Evolutionary conservation across 64 coral and sea anemone species (phyloP).

Genomic region (Trachythela sp.): DNA sequence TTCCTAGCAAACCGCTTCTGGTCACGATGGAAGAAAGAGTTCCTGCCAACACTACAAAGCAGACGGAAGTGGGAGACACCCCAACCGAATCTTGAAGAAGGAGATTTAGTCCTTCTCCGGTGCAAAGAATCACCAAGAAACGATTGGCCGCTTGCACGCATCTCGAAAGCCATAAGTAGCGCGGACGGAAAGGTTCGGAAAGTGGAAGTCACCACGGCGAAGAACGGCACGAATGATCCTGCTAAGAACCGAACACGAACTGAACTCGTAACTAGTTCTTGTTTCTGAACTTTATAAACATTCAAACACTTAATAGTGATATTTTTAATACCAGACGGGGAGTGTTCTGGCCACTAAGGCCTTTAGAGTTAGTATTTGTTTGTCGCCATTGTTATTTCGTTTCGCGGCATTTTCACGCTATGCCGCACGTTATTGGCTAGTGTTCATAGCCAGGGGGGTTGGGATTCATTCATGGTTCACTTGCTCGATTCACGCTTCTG

Average conservation of each 20-base stretch:
- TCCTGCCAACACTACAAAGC: slow-evolving; percentile 11
- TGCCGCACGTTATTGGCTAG: no score
- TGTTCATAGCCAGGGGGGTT: no score
- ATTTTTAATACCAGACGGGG: slow-evolving; percentile 5
- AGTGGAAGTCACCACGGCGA: background rate
- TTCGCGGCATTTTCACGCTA: no score
- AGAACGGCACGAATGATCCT: background rate
- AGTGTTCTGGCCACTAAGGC: slow-evolving; percentile 24
- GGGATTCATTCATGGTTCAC: no score
- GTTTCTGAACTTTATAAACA: no score
- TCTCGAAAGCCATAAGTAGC: background rate
- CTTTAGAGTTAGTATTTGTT: no score
- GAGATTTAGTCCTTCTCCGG: background rate
- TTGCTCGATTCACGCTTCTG: no score
- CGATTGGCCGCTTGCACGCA: background rate
- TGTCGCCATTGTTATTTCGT: no score
- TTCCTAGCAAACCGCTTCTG: slow-evolving; percentile 14
- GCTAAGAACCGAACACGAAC: background rate
- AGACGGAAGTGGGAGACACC: background rate
- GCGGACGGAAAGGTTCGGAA: background rate
- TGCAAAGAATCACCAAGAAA: slow-evolving; percentile 15
- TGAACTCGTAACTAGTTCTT: background rate
- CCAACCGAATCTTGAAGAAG: background rate
- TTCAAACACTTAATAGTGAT: background rate
- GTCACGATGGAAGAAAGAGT: slow-evolving; percentile 23